A percentile compares a stretch with the other conserved stretches of the same genome.
phyloP scores from a whole-genome alignment of 1,140 invertebrate genomes.

The Mamestra configurata region DNA sequence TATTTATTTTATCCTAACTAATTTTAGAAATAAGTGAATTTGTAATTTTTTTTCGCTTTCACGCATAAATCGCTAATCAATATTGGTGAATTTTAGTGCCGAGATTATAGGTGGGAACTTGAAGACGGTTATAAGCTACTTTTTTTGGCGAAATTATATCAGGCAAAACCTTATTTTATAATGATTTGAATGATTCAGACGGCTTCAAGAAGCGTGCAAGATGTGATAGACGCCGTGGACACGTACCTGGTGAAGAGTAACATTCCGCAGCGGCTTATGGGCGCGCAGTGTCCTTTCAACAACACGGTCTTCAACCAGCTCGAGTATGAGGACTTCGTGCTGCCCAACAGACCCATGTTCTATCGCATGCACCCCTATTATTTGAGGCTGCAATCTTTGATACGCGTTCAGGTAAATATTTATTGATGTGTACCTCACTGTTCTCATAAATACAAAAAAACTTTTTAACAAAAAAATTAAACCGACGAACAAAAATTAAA shows the following conservation, averaged over 20 bases:
- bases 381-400: slow-evolving; percentile 70
- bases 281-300: slow-evolving; percentile 77
- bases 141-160: too few species aligned
- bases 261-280: slow-evolving; percentile 78
- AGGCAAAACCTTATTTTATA: neutral
- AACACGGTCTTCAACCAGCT: slow-evolving; percentile 69
- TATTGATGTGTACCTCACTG: too few species aligned
- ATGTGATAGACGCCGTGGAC: slow-evolving; percentile 72
- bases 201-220: slow-evolving; percentile 67
- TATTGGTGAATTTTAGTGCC: too few species aligned
- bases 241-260: slow-evolving; percentile 72
- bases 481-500: too few species aligned
- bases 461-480: too few species aligned
- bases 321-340: slow-evolving; percentile 82
- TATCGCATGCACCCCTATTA: slow-evolving; percentile 85
- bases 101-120: too few species aligned
- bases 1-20: too few species aligned
- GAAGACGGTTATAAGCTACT: too few species aligned
- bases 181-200: slow-evolving; percentile 60
- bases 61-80: too few species aligned
- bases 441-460: too few species aligned
- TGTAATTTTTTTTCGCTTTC: too few species aligned
- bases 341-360: slow-evolving; percentile 71
- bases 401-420: slow-evolving; percentile 75
- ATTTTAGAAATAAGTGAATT: too few species aligned